A percentile compares a stretch with the other conserved stretches of the same genome.
phyloP scores from a whole-genome alignment of 2,113 vertebrate species.

The Piaya cayana region DNA sequence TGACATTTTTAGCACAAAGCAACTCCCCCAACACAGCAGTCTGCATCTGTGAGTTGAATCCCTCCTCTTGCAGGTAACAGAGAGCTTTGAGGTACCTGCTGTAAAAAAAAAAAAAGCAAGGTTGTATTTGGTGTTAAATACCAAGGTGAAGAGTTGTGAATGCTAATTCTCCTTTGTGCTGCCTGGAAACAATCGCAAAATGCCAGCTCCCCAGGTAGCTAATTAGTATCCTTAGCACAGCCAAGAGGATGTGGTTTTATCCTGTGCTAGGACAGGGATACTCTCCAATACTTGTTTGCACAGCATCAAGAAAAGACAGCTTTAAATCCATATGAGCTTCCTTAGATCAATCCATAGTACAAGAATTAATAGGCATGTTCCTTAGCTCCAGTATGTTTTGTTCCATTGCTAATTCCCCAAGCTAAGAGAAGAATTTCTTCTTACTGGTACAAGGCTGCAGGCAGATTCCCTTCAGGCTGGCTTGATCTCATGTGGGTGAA shows the following conservation, averaged over 20 bases:
- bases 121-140: neutral
- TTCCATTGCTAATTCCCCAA: neutral
- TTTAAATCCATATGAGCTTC: neutral
- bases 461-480: neutral
- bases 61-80: neutral
- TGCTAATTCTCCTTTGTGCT: neutral
- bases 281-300: neutral
- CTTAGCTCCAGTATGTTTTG: neutral
- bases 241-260: neutral
- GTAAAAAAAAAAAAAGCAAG: neutral
- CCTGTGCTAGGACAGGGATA: neutral
- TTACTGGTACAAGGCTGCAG: neutral
- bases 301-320: neutral
- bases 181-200: neutral
- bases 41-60: neutral
- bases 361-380: neutral
- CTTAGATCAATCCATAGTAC: neutral
- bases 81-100: neutral
- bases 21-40: neutral
- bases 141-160: neutral
- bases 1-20: slow-evolving; percentile 1
- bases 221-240: neutral
- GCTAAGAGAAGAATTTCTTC: neutral
- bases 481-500: neutral
- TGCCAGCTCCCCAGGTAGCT: slow-evolving; percentile 32